Conservation (phyloP, 2,797 vertebrate species). For the Alfaro cultratus region DNA sequence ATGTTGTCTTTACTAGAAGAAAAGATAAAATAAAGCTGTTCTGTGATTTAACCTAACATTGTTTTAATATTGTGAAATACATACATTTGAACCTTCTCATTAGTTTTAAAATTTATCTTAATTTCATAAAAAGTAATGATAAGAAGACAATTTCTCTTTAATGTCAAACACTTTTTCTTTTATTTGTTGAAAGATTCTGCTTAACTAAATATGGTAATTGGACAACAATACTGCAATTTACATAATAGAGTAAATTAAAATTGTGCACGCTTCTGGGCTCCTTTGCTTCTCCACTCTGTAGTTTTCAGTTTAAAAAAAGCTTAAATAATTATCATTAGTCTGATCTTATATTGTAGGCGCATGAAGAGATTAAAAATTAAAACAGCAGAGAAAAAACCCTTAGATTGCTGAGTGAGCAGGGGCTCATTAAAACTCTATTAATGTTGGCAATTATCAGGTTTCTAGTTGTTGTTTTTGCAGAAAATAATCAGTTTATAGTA, state of each 20-base stretch:
- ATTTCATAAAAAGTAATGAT: not conserved
- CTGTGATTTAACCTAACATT: not conserved
- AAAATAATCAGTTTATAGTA: constrained; percentile 28
- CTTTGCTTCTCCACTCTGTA: not conserved
- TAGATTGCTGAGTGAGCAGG: constrained; percentile 47
- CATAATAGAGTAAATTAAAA: not conserved
- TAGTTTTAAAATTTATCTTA: not conserved
- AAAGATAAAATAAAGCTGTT: not conserved
- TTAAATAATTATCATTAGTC: not conserved
- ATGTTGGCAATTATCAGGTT: constrained; percentile 66
- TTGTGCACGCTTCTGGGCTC: not conserved
- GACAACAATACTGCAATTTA: not conserved
- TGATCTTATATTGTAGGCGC: not conserved
- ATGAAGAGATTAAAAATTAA: not conserved
- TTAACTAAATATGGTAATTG: not conserved
- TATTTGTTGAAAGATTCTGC: not conserved
- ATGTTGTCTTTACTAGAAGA: not conserved
- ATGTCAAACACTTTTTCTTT: not conserved
- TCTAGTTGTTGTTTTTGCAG: constrained; percentile 55
- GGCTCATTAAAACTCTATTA: constrained; percentile 76
- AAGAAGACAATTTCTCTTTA: not conserved
- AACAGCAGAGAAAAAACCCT: constrained; percentile 1
- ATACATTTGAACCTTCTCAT: not conserved
- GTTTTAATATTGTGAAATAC: not conserved
- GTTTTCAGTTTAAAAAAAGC: not conserved